Percentiles rank a stretch among this genome's conserved stretches.
These are phyloP conservation scores for Girardinus metallicus DNA, from an alignment of 2,797 vertebrate species.

Conservation along the genomic window DNA sequence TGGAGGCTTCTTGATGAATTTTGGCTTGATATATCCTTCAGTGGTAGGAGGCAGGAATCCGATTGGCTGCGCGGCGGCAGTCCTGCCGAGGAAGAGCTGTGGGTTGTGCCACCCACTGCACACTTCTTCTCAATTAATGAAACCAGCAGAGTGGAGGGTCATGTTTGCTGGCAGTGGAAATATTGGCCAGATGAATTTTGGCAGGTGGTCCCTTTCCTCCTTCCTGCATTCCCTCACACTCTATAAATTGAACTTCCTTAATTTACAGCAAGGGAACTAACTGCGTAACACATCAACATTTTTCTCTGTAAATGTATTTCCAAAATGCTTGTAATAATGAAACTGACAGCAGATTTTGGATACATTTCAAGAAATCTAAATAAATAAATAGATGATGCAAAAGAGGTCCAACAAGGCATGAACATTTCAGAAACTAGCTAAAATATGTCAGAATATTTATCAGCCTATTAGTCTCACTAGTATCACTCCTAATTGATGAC, in stretches of 20 bases:
- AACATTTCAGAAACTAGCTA: neutral
- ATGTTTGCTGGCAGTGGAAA: conserved; percentile 41
- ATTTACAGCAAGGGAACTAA: neutral
- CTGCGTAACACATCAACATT: neutral
- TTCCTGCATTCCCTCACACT: conserved; percentile 27
- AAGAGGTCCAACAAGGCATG: neutral
- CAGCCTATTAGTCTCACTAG: neutral
- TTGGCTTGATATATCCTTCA: conserved; percentile 36
- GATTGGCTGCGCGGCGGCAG: conserved; percentile 45
- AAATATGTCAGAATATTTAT: neutral
- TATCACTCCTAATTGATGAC: neutral
- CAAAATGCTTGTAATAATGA: neutral
- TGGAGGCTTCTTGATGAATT: conserved; percentile 44
- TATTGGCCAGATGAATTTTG: conserved; percentile 63
- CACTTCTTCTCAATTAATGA: conserved; percentile 63
- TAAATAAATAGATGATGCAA: neutral
- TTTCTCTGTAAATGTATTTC: neutral
- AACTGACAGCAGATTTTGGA: neutral
- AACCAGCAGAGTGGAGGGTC: conserved; percentile 31
- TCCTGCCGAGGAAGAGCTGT: conserved; percentile 34
- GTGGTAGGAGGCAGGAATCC: conserved; percentile 41
- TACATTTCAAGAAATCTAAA: neutral
- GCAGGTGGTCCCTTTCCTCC: conserved; percentile 59
- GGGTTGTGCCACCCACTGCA: conserved; percentile 49
- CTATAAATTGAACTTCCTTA: conserved; percentile 1